Evolutionary conservation across 2,797 vertebrate genomes (phyloP).

Genomic region (Pangasius krempfi): DNA sequence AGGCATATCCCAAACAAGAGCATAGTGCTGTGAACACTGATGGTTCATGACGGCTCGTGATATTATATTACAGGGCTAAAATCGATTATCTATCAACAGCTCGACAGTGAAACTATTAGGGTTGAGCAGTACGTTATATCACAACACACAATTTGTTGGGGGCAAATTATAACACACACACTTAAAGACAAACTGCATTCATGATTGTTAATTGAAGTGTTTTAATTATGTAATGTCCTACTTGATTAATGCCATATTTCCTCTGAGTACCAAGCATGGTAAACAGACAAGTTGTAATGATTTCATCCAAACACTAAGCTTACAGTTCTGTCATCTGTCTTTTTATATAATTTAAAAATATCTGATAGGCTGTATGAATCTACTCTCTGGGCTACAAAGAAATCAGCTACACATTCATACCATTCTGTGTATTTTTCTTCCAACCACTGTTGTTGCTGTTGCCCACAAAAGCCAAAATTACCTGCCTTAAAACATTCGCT

Average conservation of each 20-base stretch:
- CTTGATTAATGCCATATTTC: not conserved
- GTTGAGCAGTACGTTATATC: not conserved
- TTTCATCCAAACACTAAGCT: no score
- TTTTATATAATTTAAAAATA: not conserved
- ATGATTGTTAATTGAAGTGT: not conserved
- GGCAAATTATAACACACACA: not conserved
- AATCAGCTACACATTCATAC: not conserved
- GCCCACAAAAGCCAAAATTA: not conserved
- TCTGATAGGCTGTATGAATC: not conserved
- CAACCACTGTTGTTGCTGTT: not conserved
- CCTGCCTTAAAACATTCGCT: not conserved
- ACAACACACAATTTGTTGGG: not conserved
- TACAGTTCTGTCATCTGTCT: no score
- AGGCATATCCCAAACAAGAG: no score
- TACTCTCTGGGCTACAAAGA: not conserved
- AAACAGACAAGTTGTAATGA: not conserved
- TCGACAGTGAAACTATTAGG: not conserved
- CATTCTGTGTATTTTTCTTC: not conserved
- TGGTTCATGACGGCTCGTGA: not conserved
- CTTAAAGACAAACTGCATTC: not conserved
- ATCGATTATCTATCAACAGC: not conserved
- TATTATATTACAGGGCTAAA: not conserved
- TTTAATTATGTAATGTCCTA: not conserved
- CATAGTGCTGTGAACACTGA: not conserved
- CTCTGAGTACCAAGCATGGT: not conserved